A percentile compares a stretch with the other conserved stretches of the same genome.
phyloP scores from a whole-genome alignment of 2,113 vertebrate genomes.

The Neolamprologus hecqui region DNA sequence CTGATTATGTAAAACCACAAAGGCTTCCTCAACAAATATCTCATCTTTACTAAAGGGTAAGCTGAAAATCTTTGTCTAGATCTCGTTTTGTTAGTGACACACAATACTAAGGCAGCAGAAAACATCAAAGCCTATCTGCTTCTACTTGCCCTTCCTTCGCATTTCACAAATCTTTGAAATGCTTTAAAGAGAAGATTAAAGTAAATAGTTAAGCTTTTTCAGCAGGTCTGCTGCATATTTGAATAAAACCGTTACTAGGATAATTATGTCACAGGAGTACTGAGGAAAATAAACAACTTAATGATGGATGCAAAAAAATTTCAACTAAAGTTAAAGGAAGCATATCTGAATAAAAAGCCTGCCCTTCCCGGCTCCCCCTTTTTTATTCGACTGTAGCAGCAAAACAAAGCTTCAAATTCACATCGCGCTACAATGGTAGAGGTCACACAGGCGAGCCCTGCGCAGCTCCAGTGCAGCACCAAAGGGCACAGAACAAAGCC shows the following conservation, averaged over 20 bases:
- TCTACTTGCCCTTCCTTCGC: constrained; percentile 31
- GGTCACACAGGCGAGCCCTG: constrained; percentile 61
- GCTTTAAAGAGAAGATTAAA: constrained; percentile 34
- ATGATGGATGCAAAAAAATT: constrained; percentile 69
- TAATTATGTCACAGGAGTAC: constrained; percentile 54
- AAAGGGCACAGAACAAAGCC: constrained; percentile 68
- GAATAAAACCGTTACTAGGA: constrained; percentile 38
- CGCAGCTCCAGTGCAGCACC: constrained; percentile 51
- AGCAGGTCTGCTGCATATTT: constrained; percentile 61
- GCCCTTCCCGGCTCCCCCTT: not conserved
- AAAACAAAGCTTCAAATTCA: constrained; percentile 70
- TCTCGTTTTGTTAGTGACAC: constrained; percentile 48
- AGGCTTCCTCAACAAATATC: constrained; percentile 62
- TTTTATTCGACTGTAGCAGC: constrained; percentile 41
- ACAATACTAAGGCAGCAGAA: constrained; percentile 28
- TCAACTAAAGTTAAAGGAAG: constrained; percentile 19
- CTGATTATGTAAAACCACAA: constrained; percentile 66
- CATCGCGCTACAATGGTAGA: constrained; percentile 56
- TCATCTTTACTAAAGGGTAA: constrained; percentile 47
- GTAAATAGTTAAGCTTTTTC: constrained; percentile 39
- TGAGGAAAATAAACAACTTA: constrained; percentile 53
- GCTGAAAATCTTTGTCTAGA: constrained; percentile 52
- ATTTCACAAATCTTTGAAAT: constrained; percentile 34
- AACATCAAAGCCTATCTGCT: constrained; percentile 53
- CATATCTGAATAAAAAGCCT: constrained; percentile 30